Conservation (phyloP, 2,113 vertebrate species). For the Macrotus californicus region DNA sequence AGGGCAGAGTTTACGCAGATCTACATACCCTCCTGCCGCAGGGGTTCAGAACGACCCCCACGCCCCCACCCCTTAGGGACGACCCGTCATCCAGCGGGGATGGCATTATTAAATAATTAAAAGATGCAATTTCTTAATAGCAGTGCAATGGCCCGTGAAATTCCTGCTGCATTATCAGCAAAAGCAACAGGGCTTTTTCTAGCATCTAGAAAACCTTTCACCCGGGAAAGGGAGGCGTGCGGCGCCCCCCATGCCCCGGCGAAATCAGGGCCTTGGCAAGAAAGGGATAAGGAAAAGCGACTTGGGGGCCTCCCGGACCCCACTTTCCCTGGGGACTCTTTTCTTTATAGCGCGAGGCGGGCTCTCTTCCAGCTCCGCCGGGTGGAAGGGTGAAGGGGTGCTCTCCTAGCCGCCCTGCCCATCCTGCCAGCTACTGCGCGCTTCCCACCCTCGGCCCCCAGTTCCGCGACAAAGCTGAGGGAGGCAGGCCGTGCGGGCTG, state of each 20-base stretch:
- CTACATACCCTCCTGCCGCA: background rate
- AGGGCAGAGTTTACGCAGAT: background rate
- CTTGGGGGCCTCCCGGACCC: background rate
- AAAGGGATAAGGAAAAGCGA: background rate
- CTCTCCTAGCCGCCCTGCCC: background rate
- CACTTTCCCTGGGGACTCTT: constrained; percentile 34
- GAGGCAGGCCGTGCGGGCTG: background rate
- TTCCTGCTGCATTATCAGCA: constrained; percentile 61
- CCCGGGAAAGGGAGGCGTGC: background rate
- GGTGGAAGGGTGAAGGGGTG: background rate
- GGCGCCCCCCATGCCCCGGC: background rate
- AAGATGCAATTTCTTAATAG: constrained; percentile 69
- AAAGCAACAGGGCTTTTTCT: constrained; percentile 77
- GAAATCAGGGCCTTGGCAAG: constrained; percentile 18
- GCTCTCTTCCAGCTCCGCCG: background rate
- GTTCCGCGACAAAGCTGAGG: background rate
- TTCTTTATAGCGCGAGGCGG: background rate
- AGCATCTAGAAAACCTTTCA: constrained; percentile 42
- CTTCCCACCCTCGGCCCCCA: background rate
- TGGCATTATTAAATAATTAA: constrained; percentile 72
- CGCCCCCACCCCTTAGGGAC: background rate
- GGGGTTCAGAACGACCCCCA: background rate
- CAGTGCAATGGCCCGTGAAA: constrained; percentile 44
- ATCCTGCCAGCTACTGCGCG: background rate
- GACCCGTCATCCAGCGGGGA: constrained; percentile 44